Base-by-base conservation (phyloP, 2,113 vertebrate genomes). In the Catharus bicknelli region DNA sequence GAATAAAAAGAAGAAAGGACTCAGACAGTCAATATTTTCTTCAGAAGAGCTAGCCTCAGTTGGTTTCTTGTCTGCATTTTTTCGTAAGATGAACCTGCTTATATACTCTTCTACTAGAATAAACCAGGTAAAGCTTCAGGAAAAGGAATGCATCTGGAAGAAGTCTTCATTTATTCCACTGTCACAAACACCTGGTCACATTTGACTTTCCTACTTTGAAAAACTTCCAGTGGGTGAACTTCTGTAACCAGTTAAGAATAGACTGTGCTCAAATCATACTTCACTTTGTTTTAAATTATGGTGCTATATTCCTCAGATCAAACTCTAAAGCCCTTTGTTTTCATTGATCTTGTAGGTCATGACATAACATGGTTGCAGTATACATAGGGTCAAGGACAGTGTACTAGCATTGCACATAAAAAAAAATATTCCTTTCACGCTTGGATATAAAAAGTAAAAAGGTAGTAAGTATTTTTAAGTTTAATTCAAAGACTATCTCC, bases 401-500 rank as follows among this genome's bases (percentile, higher is more conserved):
- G 29, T 40, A 66, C 53, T 32, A 21, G 19, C 19, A 57, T 38
- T 3, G 3, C 45, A 95, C 70, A 87, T 54, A 43, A 85, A 88
- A 79, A 74, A 50, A 54, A 29, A 16, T 4, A 4, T 42, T 79
- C 45, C 32, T 91, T 95, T 93, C 55, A 85, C 70, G 45, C 22
- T 42, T 13, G 25, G 62, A 66, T 83, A 85, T 42, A 73, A 79
- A 89, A 69, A 0, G 0, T 87, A 93, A 66, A 57, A 91, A 79
- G 47, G 19, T 10, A 74, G 38, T 53, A 73, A 77, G 50, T 61
- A 66, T 88, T 90, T 90, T 90, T 68, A 61, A 89, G 58, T 85
- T 94, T 94, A 91, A 93, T 95, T 95, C 91, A 96, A 90, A 95
- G 82, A 30, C 70, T 57, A 5, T 40, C 29, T 75, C 76, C 62